These are phyloP conservation scores for Psittacula echo DNA, from an alignment of 2,797 vertebrate species.

Conservation along the genomic window DNA sequence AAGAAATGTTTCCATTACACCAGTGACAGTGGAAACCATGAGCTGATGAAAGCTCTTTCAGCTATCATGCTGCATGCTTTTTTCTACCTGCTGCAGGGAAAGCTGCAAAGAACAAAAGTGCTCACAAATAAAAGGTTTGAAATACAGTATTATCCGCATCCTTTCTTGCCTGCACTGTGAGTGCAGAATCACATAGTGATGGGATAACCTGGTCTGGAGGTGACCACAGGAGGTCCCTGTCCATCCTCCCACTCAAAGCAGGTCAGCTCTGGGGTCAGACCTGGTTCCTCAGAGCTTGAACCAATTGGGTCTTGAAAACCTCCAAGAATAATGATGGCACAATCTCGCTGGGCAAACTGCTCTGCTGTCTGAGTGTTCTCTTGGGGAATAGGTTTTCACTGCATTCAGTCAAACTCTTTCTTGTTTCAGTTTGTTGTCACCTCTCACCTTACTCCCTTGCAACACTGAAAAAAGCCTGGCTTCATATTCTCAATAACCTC, in stretches of 20 bases:
- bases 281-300: not conserved
- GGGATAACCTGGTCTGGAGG: not conserved
- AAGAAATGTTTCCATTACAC: conserved; percentile 33
- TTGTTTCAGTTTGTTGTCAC: not conserved
- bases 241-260: not conserved
- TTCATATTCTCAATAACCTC: not conserved
- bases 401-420: not conserved
- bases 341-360: not conserved
- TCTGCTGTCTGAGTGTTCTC: not conserved
- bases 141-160: not conserved
- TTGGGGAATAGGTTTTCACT: not conserved
- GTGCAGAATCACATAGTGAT: not conserved
- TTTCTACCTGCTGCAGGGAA: not conserved
- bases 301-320: not conserved
- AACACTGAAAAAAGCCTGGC: not conserved
- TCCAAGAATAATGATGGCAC: not conserved
- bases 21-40: not conserved
- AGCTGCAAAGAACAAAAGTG: not conserved
- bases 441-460: not conserved
- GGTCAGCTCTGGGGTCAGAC: not conserved
- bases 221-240: not conserved
- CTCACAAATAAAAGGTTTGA: not conserved
- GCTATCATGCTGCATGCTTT: not conserved
- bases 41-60: conserved; percentile 7
- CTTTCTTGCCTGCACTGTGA: not conserved